Evolutionary conservation across 2,113 vertebrate species (phyloP).

Genomic region (Micronycteris hirsuta): DNA sequence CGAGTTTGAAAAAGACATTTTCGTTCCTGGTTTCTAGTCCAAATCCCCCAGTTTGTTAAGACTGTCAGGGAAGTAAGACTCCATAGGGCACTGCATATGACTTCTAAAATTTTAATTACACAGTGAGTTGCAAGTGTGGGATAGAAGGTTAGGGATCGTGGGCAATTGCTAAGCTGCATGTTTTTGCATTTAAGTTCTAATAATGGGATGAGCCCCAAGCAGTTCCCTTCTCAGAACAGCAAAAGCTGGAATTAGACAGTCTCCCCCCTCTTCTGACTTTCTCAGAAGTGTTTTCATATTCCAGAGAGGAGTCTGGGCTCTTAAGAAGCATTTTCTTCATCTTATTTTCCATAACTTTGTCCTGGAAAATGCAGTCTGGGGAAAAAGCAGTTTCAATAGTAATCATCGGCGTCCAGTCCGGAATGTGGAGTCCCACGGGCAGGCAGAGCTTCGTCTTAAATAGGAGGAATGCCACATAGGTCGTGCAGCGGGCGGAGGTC

Average conservation of each 20-base stretch:
- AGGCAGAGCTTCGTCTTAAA: neutral
- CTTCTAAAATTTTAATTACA: neutral
- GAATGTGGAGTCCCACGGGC: neutral
- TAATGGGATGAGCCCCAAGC: neutral
- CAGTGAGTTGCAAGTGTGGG: neutral
- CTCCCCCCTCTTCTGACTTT: neutral
- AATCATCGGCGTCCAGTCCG: neutral
- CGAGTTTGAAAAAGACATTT: neutral
- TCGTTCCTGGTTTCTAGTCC: neutral
- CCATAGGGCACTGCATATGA: neutral
- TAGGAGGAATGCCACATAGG: neutral
- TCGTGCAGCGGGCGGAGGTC: neutral
- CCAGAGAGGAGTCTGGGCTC: neutral
- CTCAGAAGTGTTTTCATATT: constrained; percentile 23
- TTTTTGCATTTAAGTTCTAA: constrained; percentile 24
- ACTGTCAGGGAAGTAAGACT: neutral
- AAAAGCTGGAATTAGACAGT: neutral
- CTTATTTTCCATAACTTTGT: constrained; percentile 55
- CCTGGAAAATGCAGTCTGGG: constrained; percentile 50
- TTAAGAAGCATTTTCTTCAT: neutral
- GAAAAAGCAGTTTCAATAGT: neutral
- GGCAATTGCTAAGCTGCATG: neutral
- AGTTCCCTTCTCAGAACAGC: constrained; percentile 34
- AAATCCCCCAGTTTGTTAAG: neutral
- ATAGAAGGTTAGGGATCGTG: neutral